phyloP scores from a whole-genome alignment of 30 jellyfish, hydroid and myxozoan species.

The Nemopilema nomurai region DNA sequence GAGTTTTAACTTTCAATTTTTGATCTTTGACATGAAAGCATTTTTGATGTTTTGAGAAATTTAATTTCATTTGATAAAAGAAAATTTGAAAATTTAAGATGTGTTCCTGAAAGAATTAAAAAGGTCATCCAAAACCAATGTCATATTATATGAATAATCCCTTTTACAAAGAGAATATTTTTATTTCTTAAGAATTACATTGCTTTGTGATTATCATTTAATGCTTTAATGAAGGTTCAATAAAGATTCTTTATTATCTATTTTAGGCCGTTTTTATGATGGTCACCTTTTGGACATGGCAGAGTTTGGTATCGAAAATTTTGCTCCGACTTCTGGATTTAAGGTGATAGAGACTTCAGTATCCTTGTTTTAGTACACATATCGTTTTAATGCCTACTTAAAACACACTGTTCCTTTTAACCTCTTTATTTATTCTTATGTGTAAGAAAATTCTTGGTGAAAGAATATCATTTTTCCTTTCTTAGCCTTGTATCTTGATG shows the following conservation, averaged over 20 bases:
- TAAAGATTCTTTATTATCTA: not conserved
- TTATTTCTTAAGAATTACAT: too few relatives aligned
- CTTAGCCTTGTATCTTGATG: not conserved
- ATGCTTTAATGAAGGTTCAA: not conserved
- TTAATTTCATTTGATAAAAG: too few relatives aligned
- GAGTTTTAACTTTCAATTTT: too few relatives aligned
- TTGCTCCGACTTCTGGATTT: slow-evolving; percentile 53
- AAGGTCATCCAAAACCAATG: too few relatives aligned
- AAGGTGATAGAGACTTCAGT: too few relatives aligned
- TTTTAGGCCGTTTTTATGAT: slow-evolving; percentile 83
- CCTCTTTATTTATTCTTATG: not conserved
- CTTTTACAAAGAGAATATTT: too few relatives aligned
- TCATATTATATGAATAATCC: too few relatives aligned
- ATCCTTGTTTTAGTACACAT: too few relatives aligned
- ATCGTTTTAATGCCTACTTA: not conserved
- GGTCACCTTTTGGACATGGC: slow-evolving; percentile 87
- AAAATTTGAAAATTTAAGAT: too few relatives aligned
- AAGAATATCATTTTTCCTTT: not conserved
- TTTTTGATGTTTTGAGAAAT: too few relatives aligned
- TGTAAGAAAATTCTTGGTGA: not conserved
- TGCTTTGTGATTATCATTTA: not conserved
- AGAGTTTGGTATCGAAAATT: slow-evolving; percentile 81
- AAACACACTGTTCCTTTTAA: not conserved
- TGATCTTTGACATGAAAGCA: too few relatives aligned
- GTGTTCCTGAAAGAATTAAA: too few relatives aligned